These are phyloP conservation scores for Toxotes chatareus DNA, from an alignment of 2,113 vertebrate genomes.

Conservation along the genomic window DNA sequence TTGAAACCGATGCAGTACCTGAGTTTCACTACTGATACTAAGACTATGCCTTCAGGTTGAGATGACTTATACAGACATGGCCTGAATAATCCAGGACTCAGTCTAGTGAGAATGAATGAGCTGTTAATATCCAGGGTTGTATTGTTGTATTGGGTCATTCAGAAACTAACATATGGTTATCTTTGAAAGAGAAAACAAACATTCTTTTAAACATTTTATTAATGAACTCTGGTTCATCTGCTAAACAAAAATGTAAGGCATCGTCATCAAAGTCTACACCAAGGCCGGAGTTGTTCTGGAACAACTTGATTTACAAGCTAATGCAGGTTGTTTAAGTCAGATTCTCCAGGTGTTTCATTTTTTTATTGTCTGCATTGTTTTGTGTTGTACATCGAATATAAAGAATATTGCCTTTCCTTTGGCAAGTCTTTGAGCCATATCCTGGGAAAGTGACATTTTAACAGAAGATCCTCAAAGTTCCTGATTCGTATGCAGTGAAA, in stretches of 20 bases:
- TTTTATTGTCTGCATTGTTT: background rate
- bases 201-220: background rate
- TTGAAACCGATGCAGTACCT: background rate
- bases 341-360: background rate
- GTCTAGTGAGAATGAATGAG: background rate
- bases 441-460: background rate
- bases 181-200: too few species aligned
- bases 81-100: constrained; percentile 9
- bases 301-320: background rate
- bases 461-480: constrained; percentile 5
- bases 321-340: background rate
- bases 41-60: background rate
- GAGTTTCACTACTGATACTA: background rate
- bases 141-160: background rate
- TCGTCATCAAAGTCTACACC: constrained; percentile 25
- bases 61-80: constrained; percentile 26
- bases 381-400: background rate
- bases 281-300: background rate
- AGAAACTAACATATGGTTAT: background rate
- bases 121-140: background rate
- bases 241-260: background rate
- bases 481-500: background rate
- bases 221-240: too few species aligned
- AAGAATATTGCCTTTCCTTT: background rate
- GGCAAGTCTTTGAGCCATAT: constrained; percentile 7